A percentile compares a stretch with the other conserved stretches of the same genome.
Evolutionary conservation across 2,888 invertebrate species (phyloP).

Genomic region (Xylocampa areola): DNA sequence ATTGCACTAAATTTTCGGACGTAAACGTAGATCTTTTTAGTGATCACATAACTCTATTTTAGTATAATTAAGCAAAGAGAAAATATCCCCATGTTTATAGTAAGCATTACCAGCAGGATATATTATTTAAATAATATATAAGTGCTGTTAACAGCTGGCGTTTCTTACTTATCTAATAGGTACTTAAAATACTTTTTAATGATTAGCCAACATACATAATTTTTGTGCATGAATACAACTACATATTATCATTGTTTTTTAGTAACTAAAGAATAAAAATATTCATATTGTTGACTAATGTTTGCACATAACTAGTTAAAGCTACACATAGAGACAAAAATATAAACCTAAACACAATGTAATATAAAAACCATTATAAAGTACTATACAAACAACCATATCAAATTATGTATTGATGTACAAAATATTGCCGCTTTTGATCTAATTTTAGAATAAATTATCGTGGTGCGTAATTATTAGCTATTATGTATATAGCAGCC

Average conservation of each 20-base stretch:
- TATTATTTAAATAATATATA: slow-evolving; percentile 8
- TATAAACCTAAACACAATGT: slow-evolving; percentile 20
- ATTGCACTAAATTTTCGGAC: slow-evolving; percentile 41
- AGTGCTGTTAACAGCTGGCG: slow-evolving; percentile 7
- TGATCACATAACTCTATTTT: slow-evolving; percentile 21
- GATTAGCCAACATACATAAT: slow-evolving; percentile 20
- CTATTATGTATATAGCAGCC: slow-evolving; percentile 26
- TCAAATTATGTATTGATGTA: slow-evolving; percentile 19
- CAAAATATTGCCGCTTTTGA: slow-evolving; percentile 26
- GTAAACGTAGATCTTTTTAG: slow-evolving; percentile 27
- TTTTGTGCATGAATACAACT: slow-evolving; percentile 27
- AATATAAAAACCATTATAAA: slow-evolving; percentile 28
- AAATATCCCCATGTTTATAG: slow-evolving; percentile 11
- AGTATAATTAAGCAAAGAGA: slow-evolving; percentile 12
- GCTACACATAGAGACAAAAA: slow-evolving; percentile 3
- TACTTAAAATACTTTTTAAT: slow-evolving; percentile 5
- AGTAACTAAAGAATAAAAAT: slow-evolving; percentile 15
- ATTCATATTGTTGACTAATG: slow-evolving; percentile 3
- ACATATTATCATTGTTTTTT: neutral
- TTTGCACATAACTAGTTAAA: slow-evolving; percentile 3
- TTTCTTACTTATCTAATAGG: no score
- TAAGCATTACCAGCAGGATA: slow-evolving; percentile 14
- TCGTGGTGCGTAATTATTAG: slow-evolving; percentile 45
- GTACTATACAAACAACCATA: slow-evolving; percentile 26
- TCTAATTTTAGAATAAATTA: slow-evolving; percentile 31